phyloP scores from a whole-genome alignment of 2,113 vertebrate genomes.

The Poeciliopsis prolifica region DNA sequence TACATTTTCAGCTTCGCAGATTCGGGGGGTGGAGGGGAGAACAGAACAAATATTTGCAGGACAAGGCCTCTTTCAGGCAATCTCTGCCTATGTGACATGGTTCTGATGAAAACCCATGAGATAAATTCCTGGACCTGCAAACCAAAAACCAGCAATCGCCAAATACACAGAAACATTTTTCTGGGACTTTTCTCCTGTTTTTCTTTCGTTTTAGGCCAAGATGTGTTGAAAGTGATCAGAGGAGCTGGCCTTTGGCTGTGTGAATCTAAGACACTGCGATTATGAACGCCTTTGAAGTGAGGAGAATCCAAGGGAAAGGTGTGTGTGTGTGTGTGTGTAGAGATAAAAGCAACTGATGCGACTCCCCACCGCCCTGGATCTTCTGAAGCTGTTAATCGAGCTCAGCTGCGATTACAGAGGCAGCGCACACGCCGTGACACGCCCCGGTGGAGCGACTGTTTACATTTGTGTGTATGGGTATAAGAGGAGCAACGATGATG shows the following conservation, averaged over 20 bases:
- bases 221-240: conserved; percentile 30
- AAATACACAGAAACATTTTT: conserved; percentile 10
- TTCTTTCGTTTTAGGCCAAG: conserved; percentile 35
- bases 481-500: conserved; percentile 1
- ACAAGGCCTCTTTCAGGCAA: conserved; percentile 60
- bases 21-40: conserved; percentile 21
- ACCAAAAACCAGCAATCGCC: conserved; percentile 28
- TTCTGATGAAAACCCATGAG: conserved; percentile 36
- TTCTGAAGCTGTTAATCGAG: conserved; percentile 57
- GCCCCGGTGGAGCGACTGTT: conserved; percentile 57
- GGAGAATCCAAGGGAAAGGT: conserved; percentile 32
- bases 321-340: conserved; percentile 24
- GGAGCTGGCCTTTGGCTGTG: conserved; percentile 32
- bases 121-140: conserved; percentile 15
- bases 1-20: not conserved
- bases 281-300: conserved; percentile 50
- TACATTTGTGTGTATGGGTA: conserved; percentile 23
- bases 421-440: conserved; percentile 49
- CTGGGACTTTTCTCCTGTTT: not conserved
- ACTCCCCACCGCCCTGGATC: conserved; percentile 42
- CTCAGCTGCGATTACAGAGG: conserved; percentile 59
- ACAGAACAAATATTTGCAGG: conserved; percentile 25
- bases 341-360: conserved; percentile 22
- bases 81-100: conserved; percentile 46
- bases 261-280: not conserved